phyloP scores from a whole-genome alignment of 2,797 vertebrate genomes.

The Anomalospiza imberbis region DNA sequence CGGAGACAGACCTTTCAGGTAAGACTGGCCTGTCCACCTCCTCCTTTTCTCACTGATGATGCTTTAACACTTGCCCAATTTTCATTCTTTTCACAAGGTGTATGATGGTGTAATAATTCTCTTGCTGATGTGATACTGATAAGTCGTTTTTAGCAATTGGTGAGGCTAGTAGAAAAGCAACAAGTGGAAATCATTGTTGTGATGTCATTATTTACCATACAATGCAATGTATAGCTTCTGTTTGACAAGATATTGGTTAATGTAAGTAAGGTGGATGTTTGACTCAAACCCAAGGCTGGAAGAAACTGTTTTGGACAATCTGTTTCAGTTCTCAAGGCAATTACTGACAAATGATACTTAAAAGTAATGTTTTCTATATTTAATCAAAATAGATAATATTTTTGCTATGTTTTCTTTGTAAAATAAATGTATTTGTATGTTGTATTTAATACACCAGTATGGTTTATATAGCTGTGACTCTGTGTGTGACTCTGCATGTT shows the following conservation, averaged over 20 bases:
- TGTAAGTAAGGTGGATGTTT: neutral
- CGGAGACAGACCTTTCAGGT: constrained; percentile 92
- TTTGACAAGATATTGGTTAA: neutral
- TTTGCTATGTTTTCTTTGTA: neutral
- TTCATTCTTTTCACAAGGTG: neutral
- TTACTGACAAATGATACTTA: neutral
- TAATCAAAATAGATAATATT: neutral
- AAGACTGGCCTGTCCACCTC: constrained; percentile 22
- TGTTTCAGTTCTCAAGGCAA: neutral
- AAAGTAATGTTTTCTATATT: neutral
- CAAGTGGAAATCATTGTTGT: neutral
- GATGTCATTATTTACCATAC: neutral
- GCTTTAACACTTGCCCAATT: neutral
- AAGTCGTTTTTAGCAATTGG: neutral
- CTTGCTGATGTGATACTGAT: neutral
- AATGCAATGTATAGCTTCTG: neutral
- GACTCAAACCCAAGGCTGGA: neutral
- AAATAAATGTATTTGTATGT: neutral
- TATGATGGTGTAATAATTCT: neutral
- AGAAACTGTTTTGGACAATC: neutral
- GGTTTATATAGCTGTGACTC: neutral
- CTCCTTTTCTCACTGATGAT: neutral
- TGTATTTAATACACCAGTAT: neutral
- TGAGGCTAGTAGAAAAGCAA: neutral
- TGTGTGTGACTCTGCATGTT: neutral